A percentile compares a stretch with the other conserved stretches of the same genome.
Conservation (phyloP, 1,140 invertebrate genomes). For the Drusus annulatus region DNA sequence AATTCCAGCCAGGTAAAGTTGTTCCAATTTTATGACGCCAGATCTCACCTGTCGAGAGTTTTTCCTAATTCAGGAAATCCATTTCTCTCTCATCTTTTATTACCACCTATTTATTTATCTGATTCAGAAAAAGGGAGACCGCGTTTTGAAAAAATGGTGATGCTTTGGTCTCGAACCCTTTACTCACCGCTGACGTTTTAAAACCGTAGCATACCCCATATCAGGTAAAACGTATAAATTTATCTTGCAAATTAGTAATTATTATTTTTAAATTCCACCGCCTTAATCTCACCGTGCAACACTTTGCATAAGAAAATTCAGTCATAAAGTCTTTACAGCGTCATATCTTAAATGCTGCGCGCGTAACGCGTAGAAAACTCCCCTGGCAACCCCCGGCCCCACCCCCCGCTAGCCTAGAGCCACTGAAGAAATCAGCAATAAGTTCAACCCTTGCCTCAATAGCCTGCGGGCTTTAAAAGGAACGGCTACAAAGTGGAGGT, state of each 20-base stretch:
- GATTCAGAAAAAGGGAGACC: too few species aligned
- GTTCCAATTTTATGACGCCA: too few species aligned
- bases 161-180: too few species aligned
- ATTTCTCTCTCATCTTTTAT: too few species aligned
- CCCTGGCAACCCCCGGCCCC: not conserved
- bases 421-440: slow-evolving; percentile 56
- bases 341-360: slow-evolving; percentile 54
- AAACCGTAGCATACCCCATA: not conserved
- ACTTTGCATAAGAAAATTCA: slow-evolving; percentile 49
- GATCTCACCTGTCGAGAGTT: too few species aligned
- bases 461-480: slow-evolving; percentile 55
- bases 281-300: slow-evolving; percentile 45
- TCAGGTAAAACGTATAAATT: slow-evolving; percentile 12
- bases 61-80: too few species aligned
- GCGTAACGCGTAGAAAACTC: slow-evolving; percentile 52
- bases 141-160: too few species aligned
- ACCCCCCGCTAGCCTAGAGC: slow-evolving; percentile 2
- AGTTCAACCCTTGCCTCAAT: slow-evolving; percentile 57
- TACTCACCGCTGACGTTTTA: too few species aligned
- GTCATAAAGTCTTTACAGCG: slow-evolving; percentile 41
- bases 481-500: slow-evolving; percentile 51
- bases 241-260: slow-evolving; percentile 36
- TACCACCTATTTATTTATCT: too few species aligned
- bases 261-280: slow-evolving; percentile 43
- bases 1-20: too few species aligned